phyloP scores from a whole-genome alignment of 2,797 vertebrate species.

The Mormyrus hasselquistii region DNA sequence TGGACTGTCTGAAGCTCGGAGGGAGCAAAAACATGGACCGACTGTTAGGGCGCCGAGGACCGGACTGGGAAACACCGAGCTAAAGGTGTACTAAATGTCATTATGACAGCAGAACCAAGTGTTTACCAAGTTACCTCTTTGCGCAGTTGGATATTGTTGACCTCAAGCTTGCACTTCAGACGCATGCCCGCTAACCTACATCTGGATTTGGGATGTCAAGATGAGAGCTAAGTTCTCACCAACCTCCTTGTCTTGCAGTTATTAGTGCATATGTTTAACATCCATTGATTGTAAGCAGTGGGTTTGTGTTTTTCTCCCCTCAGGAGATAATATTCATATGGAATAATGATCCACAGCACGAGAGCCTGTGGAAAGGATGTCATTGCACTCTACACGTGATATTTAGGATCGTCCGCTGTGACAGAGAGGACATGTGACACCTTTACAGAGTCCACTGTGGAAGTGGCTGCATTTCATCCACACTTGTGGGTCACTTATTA shows the following conservation, averaged over 20 bases:
- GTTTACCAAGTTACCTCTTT: background rate
- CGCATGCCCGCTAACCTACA: background rate
- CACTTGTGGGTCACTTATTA: background rate
- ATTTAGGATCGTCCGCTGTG: background rate
- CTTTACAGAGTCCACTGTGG: constrained; percentile 3
- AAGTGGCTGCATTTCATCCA: constrained; percentile 21
- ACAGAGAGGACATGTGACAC: background rate
- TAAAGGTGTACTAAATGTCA: background rate
- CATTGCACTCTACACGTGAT: background rate
- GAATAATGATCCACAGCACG: background rate
- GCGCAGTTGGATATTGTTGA: background rate
- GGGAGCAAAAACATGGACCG: background rate
- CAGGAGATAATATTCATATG: background rate
- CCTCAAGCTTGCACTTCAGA: background rate
- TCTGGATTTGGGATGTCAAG: background rate
- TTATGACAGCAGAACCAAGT: background rate
- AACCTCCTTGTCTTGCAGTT: background rate
- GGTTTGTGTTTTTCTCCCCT: background rate
- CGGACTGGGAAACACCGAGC: background rate
- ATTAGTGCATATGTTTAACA: background rate
- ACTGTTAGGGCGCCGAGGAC: background rate
- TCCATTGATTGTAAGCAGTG: background rate
- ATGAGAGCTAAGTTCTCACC: background rate
- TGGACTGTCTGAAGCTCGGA: background rate
- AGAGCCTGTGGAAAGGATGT: background rate